Evolutionary conservation across 2,888 invertebrate species (phyloP).

Genomic region (Tachina lurida): DNA sequence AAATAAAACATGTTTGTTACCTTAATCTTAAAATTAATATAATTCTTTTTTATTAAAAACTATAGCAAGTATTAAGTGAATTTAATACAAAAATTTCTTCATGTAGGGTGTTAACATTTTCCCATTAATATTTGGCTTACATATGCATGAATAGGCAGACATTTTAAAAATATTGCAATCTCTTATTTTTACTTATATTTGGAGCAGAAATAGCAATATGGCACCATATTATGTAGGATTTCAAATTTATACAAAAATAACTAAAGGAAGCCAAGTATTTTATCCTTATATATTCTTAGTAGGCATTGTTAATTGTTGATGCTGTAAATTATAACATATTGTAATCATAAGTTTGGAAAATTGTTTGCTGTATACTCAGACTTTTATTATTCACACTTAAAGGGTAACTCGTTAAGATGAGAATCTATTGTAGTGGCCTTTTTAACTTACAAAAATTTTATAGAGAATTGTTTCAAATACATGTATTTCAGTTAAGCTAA

Average conservation of each 20-base stretch:
- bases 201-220: slow-evolving; percentile 53
- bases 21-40: too few species aligned
- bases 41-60: too few species aligned
- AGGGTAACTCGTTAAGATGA: background rate
- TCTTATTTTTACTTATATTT: slow-evolving; percentile 37
- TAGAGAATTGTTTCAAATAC: too few species aligned
- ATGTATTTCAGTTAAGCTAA: too few species aligned
- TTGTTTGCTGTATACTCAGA: slow-evolving; percentile 16
- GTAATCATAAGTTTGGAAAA: slow-evolving; percentile 50
- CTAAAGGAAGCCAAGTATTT: slow-evolving; percentile 24
- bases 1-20: too few species aligned
- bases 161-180: slow-evolving; percentile 27
- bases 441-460: too few species aligned
- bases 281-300: slow-evolving; percentile 51
- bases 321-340: slow-evolving; percentile 62
- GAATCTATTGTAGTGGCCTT: too few species aligned
- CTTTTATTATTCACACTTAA: background rate
- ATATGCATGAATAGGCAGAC: background rate
- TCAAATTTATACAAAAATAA: slow-evolving; percentile 40
- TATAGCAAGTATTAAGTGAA: too few species aligned
- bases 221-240: slow-evolving; percentile 63
- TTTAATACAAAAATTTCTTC: background rate
- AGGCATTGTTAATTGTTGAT: slow-evolving; percentile 48
- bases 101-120: slow-evolving; percentile 30
- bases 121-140: slow-evolving; percentile 6